Base-by-base conservation (phyloP, 2,888 invertebrate genomes). In the Epinotia demarniana region DNA sequence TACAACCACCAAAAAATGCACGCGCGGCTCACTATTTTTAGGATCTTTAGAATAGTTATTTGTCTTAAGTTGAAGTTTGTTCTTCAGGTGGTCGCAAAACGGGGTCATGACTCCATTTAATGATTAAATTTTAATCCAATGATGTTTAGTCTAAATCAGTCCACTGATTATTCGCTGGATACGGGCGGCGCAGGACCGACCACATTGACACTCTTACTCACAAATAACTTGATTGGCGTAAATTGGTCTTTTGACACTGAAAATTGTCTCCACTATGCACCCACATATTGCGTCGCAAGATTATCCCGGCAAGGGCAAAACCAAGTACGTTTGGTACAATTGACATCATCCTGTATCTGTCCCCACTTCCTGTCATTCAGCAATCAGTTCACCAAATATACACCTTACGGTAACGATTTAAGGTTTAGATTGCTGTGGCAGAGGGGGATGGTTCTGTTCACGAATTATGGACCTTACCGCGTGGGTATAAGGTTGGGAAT, bases 251-350 rank as follows among this genome's bases (percentile, higher is more conserved):
- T 58, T 16, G 58, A 4, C 68, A 58, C 55, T n/a, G 23, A 58
- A 57, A 53, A n/a, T 33, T 33, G n/a, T 71, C 9, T 13, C 57
- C 19, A 19, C 43, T 46, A 68, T 72, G 74, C 73, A 69, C 73
- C 76, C 72, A 76, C 60, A 53, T 74, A 76, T 77, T 79, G 73
- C 67, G 57, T 70, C 67, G 85, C 89, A 89, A 90, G 90, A 91
- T 89, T 89, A 87, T 88, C 88, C 84, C 79, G 80, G 77, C 91
- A 92, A 92, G 92, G 92, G 90, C 91, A 87, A n/a, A 13, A 57
- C 33, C 72, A 67, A 75, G 75, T 75, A 67, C 75, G 86, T 85
- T 85, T 83, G 84, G 83, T 82, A 82, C 92, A 92, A 93, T 92
- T 91, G 91, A 80, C 81, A 77, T 81, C 90, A 89, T 93, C 92